phyloP scores from a whole-genome alignment of 2,888 invertebrate species.

The Lamellibrachia satsuma region DNA sequence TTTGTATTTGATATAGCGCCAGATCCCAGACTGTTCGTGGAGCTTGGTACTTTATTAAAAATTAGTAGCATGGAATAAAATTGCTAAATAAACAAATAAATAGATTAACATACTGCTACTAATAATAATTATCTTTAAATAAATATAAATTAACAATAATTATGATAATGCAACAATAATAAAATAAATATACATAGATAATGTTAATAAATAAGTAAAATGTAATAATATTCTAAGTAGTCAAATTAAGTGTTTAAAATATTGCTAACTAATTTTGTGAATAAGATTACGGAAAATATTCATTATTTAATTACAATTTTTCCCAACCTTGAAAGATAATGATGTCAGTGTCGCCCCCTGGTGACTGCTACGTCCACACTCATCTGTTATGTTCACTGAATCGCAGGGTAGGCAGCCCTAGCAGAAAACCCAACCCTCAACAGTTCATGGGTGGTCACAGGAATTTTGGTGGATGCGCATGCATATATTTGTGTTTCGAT shows the following conservation, averaged over 20 bases:
- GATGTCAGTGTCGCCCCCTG: background rate
- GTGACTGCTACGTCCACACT: background rate
- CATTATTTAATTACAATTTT: background rate
- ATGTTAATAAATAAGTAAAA: no score
- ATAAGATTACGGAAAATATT: no score
- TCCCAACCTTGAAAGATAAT: background rate
- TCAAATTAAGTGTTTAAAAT: no score
- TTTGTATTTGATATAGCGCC: no score
- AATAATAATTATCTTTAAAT: background rate
- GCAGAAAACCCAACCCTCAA: background rate
- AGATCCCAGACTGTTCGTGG: no score
- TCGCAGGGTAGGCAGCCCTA: background rate
- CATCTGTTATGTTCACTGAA: background rate
- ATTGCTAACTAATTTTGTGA: no score
- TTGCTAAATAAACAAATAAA: background rate
- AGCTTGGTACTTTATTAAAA: no score
- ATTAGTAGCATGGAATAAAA: no score
- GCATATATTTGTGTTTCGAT: background rate
- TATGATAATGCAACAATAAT: background rate
- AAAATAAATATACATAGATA: background rate
- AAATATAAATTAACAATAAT: background rate
- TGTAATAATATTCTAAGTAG: no score
- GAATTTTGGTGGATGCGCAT: background rate
- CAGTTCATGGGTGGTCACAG: background rate
- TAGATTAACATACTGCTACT: background rate